Conservation (phyloP, 2,888 invertebrate species). For the Dastarcus helophoroides region DNA sequence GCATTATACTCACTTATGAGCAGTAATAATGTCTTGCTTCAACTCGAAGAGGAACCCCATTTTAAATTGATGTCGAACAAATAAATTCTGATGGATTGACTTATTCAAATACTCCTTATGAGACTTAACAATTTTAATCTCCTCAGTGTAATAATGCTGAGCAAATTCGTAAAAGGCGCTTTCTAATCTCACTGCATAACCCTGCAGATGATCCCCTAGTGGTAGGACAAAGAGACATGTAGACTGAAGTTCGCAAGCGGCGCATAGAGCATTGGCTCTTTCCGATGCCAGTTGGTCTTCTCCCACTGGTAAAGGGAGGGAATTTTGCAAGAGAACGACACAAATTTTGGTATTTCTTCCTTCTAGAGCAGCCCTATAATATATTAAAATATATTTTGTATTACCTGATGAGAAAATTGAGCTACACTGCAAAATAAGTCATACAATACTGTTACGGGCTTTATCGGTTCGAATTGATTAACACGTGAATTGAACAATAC, state of each 20-base stretch:
- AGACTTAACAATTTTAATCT: conserved; percentile 73
- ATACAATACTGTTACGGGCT: too few relatives aligned
- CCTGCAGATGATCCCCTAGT: conserved; percentile 73
- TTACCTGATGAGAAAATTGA: conserved; percentile 10
- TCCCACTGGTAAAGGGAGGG: conserved; percentile 60
- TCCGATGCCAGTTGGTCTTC: conserved; percentile 83
- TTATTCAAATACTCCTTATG: conserved; percentile 87
- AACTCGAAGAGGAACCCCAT: conserved; percentile 91
- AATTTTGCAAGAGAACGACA: conserved; percentile 83
- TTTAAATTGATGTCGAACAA: conserved; percentile 94
- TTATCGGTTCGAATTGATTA: too few relatives aligned
- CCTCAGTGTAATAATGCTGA: conserved; percentile 83
- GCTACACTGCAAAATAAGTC: conserved; percentile 4
- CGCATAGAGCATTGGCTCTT: conserved; percentile 79
- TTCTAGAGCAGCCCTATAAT: conserved; percentile 53
- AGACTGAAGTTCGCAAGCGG: conserved; percentile 82
- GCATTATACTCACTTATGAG: conserved; percentile 52
- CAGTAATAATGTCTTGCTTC: conserved; percentile 76
- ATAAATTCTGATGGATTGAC: conserved; percentile 80
- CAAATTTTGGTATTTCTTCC: conserved; percentile 66
- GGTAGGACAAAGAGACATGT: conserved; percentile 85
- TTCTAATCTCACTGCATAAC: conserved; percentile 69
- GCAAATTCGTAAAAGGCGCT: conserved; percentile 89
- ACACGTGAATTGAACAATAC: too few relatives aligned
- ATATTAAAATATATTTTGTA: too few relatives aligned